Percentiles rank a stretch among this genome's conserved stretches.
These are phyloP conservation scores for Lepidothrix coronata DNA, from an alignment of 2,113 vertebrate species.

Conservation along the genomic window DNA sequence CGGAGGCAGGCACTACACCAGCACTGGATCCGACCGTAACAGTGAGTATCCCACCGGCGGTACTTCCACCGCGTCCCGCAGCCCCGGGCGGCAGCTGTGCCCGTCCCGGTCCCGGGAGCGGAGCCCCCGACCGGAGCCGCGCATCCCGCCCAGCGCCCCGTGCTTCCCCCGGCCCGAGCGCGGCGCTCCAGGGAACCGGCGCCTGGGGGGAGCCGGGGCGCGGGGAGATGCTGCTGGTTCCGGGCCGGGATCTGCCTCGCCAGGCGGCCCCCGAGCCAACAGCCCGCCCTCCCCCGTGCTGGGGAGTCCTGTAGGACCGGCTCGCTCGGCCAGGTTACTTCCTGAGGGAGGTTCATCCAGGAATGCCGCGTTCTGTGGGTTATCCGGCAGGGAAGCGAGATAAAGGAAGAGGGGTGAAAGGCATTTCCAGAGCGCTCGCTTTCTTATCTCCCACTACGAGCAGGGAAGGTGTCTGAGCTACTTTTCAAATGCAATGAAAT, in stretches of 20 bases:
- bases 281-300: not conserved
- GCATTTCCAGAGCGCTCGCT: not conserved
- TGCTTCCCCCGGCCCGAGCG: not conserved
- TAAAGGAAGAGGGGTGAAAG: not conserved
- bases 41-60: conserved; percentile 79
- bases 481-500: conserved; percentile 47
- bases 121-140: not conserved
- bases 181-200: not conserved
- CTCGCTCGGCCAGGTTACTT: conserved; percentile 4
- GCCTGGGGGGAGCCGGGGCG: not conserved
- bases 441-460: not conserved
- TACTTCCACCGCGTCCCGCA: not conserved
- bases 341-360: not conserved
- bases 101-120: not conserved
- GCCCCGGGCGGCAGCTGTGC: not conserved
- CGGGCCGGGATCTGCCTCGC: not conserved
- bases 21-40: conserved; percentile 74
- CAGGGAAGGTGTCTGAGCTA: conserved; percentile 13
- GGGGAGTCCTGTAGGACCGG: conserved; percentile 40
- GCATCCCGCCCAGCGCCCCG: not conserved
- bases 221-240: not conserved
- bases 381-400: not conserved
- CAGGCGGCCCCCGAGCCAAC: not conserved
- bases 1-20: conserved; percentile 81
- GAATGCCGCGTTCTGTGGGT: not conserved